Evolutionary conservation across 2,888 invertebrate species (phyloP), one percentile per base, ranked within the genome.

Genomic region (Chalcis sispes): DNA sequence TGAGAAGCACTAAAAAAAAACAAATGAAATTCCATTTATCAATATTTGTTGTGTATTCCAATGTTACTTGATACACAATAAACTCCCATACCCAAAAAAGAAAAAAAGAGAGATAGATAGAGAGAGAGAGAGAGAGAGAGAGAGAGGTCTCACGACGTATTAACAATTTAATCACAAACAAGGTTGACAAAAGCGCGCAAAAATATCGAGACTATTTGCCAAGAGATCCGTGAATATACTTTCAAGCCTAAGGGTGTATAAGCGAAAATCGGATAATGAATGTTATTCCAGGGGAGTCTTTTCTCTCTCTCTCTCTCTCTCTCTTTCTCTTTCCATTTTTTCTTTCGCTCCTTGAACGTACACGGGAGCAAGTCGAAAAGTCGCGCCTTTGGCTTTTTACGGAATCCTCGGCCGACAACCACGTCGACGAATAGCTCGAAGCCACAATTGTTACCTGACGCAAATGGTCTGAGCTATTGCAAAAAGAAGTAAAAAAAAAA

Each of bases 191-290:
- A 32, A 29, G 40, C 10, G 27, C 50, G 52, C 46, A 42, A 72
- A 72, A 72, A 56, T 72, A 72, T 62, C 29, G 40, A 8, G 42
- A 71, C 32, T 40, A 72, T 72, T 71, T 71, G 46, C 42, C 27
- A 48, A 42, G 13, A 25, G 50, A 50, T 70, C 61, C 36, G 18
- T 29, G 48, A 67, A 29, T 62, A 48, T 54, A 1, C 27, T 48
- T 5, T 0, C 5, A 23, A 32, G 32, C 23, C 32, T 5, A 0
- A 29, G 32, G 56, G 42, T 32, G 50, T 46, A 52, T 20, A 29
- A 42, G 56, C n/a, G 56, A 64, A 72, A 64, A 64, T 72, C 62
- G 64, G 72, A 64, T 64, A 72, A 72, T 72, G 64, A 72, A 72
- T 64, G 64, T 71, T 71, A 32, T 71, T 62, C 20, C 32, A 40